These are phyloP conservation scores for Colletes collaris DNA, from an alignment of 2,888 invertebrate genomes.

Conservation along the genomic window DNA sequence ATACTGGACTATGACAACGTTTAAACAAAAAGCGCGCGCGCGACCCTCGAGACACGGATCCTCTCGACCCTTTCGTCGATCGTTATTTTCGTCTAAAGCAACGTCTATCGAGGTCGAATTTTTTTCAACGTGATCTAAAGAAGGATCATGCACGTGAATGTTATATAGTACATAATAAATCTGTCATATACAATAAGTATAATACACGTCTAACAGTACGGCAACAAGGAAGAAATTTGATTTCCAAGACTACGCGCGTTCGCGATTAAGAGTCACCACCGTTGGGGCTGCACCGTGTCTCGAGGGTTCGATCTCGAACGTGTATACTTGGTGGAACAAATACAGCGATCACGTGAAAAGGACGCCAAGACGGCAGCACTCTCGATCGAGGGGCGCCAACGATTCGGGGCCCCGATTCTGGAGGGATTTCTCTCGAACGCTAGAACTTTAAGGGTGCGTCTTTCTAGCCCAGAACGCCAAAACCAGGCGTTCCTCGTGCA, in stretches of 20 bases:
- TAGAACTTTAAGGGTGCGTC: no score
- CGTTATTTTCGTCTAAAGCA: conserved; percentile 12
- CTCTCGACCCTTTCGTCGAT: background rate
- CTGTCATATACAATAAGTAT: conserved; percentile 45
- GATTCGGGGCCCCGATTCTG: no score
- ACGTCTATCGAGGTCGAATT: conserved; percentile 8
- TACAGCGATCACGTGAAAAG: no score
- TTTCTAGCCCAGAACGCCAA: no score
- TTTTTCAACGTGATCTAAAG: conserved; percentile 10
- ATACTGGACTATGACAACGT: conserved; percentile 24
- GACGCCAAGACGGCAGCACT: no score
- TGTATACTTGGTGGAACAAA: no score
- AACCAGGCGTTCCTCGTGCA: no score
- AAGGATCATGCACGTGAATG: conserved; percentile 31
- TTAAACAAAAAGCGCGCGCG: conserved; percentile 12
- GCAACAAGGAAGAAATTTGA: conserved; percentile 57
- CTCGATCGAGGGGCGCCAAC: no score
- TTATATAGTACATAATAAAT: conserved; percentile 29
- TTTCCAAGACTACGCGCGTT: conserved; percentile 33
- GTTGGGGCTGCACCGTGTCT: background rate
- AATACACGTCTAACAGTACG: conserved; percentile 49
- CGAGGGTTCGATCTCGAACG: conserved; percentile 15
- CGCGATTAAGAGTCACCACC: background rate
- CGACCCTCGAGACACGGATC: conserved; percentile 32
- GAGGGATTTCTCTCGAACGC: no score